These are phyloP conservation scores for Tenodera sinensis DNA, from an alignment of 2,888 invertebrate genomes.

Conservation along the genomic window DNA sequence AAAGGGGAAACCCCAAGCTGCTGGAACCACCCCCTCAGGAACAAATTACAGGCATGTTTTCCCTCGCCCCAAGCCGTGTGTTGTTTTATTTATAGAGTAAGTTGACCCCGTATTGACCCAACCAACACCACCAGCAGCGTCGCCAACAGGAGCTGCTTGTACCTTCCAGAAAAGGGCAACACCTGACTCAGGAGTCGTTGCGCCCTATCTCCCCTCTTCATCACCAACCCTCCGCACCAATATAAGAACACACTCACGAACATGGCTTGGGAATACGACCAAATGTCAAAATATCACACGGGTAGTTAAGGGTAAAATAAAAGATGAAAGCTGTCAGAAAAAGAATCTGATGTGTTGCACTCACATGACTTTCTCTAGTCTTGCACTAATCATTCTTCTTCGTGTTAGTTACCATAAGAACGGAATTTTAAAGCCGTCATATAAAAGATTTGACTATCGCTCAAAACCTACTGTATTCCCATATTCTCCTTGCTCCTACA, in stretches of 20 bases:
- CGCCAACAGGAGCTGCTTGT: neutral
- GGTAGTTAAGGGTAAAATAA: no score
- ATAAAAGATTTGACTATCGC: no score
- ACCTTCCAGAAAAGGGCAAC: neutral
- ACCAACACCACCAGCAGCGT: neutral
- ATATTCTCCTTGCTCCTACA: no score
- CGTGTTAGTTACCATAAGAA: no score
- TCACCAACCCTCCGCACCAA: neutral
- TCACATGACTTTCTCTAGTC: no score
- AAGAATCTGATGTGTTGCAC: no score
- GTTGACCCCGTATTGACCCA: constrained; percentile 15
- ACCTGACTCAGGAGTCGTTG: neutral
- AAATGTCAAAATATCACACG: no score
- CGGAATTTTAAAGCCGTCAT: no score
- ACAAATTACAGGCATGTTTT: constrained; percentile 7
- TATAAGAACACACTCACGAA: neutral
- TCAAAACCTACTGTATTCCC: no score
- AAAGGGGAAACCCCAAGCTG: neutral
- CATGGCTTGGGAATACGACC: no score
- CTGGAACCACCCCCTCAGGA: neutral
- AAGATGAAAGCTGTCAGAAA: no score
- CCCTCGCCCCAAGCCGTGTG: neutral
- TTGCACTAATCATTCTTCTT: no score
- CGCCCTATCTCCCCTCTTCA: neutral
- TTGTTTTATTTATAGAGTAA: constrained; percentile 13